A percentile compares a stretch with the other conserved stretches of the same genome.
phyloP scores from a whole-genome alignment of 2,113 vertebrate genomes.

The Pholis gunnellus region DNA sequence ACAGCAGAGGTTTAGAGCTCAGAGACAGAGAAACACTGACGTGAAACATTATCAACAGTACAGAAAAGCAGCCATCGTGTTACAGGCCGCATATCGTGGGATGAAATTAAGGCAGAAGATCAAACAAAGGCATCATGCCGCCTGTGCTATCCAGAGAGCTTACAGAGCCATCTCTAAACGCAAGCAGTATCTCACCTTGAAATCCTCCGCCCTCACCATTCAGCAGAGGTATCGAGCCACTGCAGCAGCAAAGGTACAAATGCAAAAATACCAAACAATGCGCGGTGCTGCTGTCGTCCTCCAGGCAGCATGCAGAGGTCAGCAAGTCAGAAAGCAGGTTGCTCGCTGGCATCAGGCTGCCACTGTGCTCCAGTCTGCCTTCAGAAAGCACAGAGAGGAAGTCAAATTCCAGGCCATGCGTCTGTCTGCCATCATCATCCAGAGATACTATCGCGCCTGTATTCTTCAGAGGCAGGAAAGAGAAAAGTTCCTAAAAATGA shows the following conservation, averaged over 20 bases:
- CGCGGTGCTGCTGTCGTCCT: neutral
- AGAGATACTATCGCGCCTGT: conserved; percentile 82
- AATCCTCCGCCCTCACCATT: neutral
- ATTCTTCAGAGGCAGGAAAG: conserved; percentile 68
- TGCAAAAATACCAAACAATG: neutral
- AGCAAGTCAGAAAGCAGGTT: neutral
- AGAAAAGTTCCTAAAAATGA: conserved; percentile 72
- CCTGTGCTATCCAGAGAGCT: too few relatives aligned
- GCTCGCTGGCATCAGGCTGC: neutral
- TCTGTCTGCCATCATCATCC: conserved; percentile 84
- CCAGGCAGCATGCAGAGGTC: neutral
- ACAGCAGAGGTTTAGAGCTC: conserved; percentile 86
- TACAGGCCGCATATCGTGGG: neutral
- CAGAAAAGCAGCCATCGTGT: neutral
- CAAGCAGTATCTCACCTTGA: too few relatives aligned
- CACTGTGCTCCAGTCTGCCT: conserved; percentile 82
- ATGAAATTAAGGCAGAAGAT: neutral
- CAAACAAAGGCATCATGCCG: neutral
- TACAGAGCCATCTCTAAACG: too few relatives aligned
- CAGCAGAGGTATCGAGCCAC: conserved; percentile 56
- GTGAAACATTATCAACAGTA: conserved; percentile 8
- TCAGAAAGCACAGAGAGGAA: conserved; percentile 81
- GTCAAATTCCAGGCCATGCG: conserved; percentile 82
- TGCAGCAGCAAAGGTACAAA: neutral
- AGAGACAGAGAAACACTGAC: conserved; percentile 61